Conservation (phyloP, 1,140 invertebrate genomes). For the Aphaenogaster floridana region DNA sequence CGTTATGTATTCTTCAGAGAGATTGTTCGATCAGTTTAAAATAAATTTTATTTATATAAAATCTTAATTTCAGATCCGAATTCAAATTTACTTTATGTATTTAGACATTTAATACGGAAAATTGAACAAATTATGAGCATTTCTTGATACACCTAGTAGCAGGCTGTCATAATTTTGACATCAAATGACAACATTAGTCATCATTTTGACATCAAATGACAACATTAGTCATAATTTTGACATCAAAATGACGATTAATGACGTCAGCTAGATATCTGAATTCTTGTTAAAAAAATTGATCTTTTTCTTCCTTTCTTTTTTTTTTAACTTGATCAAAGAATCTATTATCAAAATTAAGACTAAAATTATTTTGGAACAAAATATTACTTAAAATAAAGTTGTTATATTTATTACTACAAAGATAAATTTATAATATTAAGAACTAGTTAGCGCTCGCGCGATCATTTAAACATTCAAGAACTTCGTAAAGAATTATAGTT, state of each 20-base stretch:
- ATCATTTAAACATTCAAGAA: neutral
- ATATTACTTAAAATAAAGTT: neutral
- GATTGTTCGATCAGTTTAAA: neutral
- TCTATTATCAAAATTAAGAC: neutral
- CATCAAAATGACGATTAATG: no score
- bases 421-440: neutral
- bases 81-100: neutral
- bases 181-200: no score
- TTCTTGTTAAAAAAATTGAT: neutral
- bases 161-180: no score
- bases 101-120: neutral
- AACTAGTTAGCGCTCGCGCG: neutral
- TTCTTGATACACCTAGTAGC: neutral
- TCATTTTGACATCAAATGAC: no score
- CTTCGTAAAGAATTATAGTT: conserved; percentile 4
- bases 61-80: neutral
- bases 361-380: neutral
- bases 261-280: neutral
- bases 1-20: neutral
- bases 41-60: neutral
- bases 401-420: neutral
- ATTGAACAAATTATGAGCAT: neutral
- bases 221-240: no score
- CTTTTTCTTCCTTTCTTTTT: neutral
- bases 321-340: neutral